A percentile compares a stretch with the other conserved stretches of the same genome.
phyloP scores from a whole-genome alignment of 1,140 invertebrate genomes.

The Eurosta solidaginis region DNA sequence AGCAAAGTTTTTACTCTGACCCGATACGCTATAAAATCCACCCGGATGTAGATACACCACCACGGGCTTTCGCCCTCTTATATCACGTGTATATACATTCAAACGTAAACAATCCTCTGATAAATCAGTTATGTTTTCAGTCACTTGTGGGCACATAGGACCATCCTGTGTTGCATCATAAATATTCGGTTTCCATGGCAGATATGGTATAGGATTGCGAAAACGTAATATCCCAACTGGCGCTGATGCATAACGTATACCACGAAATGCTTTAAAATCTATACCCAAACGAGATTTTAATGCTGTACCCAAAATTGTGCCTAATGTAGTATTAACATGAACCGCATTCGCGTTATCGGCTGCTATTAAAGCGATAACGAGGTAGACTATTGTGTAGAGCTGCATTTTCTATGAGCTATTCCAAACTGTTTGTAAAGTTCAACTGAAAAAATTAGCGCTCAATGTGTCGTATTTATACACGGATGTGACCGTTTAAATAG shows the following conservation, averaged over 20 bases:
- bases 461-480: not conserved
- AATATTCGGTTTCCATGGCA: conserved; percentile 61
- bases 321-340: conserved; percentile 43
- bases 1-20: conserved; percentile 60
- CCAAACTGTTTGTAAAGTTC: not conserved
- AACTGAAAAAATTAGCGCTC: not conserved
- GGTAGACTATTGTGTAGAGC: not conserved
- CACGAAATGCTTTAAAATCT: conserved; percentile 67
- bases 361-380: not conserved
- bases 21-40: conserved; percentile 60
- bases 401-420: not conserved
- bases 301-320: conserved; percentile 43
- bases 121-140: conserved; percentile 44
- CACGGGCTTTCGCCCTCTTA: conserved; percentile 60
- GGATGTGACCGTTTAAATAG: too few species aligned
- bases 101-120: conserved; percentile 81
- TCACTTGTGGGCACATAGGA: conserved; percentile 62
- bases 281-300: conserved; percentile 53
- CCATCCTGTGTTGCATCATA: conserved; percentile 65
- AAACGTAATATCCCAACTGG: conserved; percentile 48
- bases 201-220: conserved; percentile 59
- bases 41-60: conserved; percentile 71
- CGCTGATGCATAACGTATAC: conserved; percentile 69
- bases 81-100: conserved; percentile 76
- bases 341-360: conserved; percentile 23